phyloP scores from a whole-genome alignment of 2,113 vertebrate species.

The Brienomyrus longianalis region DNA sequence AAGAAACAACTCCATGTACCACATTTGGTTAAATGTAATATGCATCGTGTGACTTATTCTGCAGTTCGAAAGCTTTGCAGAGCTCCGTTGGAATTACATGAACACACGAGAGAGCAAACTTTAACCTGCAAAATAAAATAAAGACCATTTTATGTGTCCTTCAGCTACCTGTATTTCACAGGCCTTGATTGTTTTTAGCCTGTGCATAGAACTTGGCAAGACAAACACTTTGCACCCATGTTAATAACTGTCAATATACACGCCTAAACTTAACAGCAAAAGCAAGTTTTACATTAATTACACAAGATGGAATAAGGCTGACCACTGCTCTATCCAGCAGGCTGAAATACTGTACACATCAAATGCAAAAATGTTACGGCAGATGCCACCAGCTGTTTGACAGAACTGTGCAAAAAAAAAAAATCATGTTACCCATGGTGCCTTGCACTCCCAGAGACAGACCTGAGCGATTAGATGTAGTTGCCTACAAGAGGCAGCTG shows the following conservation, averaged over 20 bases:
- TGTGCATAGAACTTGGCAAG: background rate
- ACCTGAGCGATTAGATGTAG: background rate
- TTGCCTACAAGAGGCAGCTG: background rate
- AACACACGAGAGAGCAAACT: background rate
- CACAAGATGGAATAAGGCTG: constrained; percentile 29
- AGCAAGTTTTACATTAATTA: background rate
- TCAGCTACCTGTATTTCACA: background rate
- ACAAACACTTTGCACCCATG: background rate
- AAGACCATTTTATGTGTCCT: background rate
- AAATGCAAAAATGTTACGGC: background rate
- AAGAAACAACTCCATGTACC: background rate
- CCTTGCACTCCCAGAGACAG: background rate
- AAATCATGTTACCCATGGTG: constrained; percentile 3
- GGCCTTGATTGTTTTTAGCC: background rate
- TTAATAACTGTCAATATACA: background rate
- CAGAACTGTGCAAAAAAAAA: constrained; percentile 1
- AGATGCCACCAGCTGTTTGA: background rate
- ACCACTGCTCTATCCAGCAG: constrained; percentile 51
- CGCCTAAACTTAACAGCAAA: background rate
- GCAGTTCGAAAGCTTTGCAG: background rate
- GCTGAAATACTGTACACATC: constrained; percentile 26
- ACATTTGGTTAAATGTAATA: background rate
- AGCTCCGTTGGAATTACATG: background rate
- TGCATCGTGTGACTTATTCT: background rate
- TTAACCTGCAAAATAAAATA: background rate